Conservation (phyloP, 2,797 vertebrate genomes). For the Acanthurus tractus region DNA sequence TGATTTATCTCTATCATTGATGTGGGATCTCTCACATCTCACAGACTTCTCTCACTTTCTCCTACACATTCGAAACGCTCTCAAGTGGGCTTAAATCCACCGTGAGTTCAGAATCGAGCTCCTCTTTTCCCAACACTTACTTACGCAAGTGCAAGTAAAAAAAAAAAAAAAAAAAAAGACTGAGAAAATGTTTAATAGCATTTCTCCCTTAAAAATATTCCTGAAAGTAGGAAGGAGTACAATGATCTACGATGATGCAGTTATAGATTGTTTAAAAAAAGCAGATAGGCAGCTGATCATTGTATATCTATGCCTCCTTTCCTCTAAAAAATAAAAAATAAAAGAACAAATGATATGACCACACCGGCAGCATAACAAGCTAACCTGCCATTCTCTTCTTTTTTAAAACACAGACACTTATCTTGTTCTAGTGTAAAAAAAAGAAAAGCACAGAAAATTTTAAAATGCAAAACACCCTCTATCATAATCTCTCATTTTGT, state of each 20-base stretch:
- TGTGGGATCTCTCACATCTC: slow-evolving; percentile 65
- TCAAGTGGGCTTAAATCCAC: slow-evolving; percentile 59
- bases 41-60: slow-evolving; percentile 57
- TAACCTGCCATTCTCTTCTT: background rate
- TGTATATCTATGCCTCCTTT: background rate
- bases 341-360: no score
- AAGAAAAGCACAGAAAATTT: background rate
- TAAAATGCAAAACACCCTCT: slow-evolving; percentile 1
- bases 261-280: background rate
- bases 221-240: background rate
- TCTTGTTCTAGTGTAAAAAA: background rate
- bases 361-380: background rate
- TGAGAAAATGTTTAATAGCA: slow-evolving; percentile 34
- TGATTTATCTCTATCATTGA: slow-evolving; percentile 72
- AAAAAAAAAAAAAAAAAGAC: slow-evolving; percentile 23
- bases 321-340: background rate
- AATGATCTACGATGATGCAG: background rate
- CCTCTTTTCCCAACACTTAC: background rate
- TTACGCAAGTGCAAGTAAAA: background rate
- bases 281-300: background rate
- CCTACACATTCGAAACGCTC: slow-evolving; percentile 56
- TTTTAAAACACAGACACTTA: no score
- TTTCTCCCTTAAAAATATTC: slow-evolving; percentile 26
- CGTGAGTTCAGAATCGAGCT: slow-evolving; percentile 35
- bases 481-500: background rate